These are phyloP conservation scores for Nebria ingens DNA, from an alignment of 1,140 invertebrate genomes.

Conservation along the genomic window DNA sequence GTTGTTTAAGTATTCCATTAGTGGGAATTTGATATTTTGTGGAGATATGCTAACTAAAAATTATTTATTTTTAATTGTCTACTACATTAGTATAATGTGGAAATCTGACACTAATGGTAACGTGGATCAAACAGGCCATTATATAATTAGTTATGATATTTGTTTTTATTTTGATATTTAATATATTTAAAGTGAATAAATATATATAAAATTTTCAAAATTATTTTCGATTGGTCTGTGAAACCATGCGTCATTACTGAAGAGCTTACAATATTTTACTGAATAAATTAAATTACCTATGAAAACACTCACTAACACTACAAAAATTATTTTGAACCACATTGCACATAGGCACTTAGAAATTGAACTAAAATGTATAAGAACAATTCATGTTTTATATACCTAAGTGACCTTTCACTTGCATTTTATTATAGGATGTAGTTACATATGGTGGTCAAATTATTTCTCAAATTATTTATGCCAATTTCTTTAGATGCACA, in stretches of 20 bases:
- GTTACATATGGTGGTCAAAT: neutral
- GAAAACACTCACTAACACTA: neutral
- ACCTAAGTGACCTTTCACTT: neutral
- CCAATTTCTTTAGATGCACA: no score
- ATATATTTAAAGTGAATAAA: no score
- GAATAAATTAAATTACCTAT: neutral
- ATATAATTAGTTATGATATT: no score
- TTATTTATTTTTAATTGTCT: no score
- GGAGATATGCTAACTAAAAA: neutral
- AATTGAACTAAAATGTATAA: neutral
- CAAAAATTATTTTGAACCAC: neutral
- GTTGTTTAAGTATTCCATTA: neutral
- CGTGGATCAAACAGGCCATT: no score
- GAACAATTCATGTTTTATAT: conserved; percentile 1
- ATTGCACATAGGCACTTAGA: neutral
- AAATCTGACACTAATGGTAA: no score
- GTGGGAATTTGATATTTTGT: neutral
- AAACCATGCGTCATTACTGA: no score
- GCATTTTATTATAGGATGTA: neutral
- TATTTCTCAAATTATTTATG: neutral
- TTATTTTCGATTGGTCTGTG: no score
- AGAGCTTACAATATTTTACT: no score
- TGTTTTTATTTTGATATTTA: no score
- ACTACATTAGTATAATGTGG: no score
- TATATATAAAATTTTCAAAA: no score